Base-by-base conservation (phyloP, 2,888 invertebrate species). In the Apoda limacodes region DNA sequence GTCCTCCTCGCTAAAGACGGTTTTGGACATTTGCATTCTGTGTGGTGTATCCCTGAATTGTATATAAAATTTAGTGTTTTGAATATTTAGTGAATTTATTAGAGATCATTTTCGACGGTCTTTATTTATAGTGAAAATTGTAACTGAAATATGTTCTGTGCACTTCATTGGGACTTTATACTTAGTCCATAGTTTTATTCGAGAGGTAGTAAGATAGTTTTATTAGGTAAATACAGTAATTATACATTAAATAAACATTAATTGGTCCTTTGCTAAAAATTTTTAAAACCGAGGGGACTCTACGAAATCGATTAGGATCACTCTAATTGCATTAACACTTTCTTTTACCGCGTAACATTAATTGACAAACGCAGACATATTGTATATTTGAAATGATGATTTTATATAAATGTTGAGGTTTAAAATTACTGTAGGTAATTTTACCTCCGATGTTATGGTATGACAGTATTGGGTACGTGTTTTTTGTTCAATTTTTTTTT, bases 401-500 rank as follows among this genome's bases (percentile, higher is more conserved):
- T n/a, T n/a, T n/a, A n/a, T n/a, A n/a, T n/a, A n/a, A n/a, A n/a
- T 75, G 71, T 71, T 71, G 62, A 61, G 57, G 63, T 66, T 71
- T 61, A 36, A 34, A 52, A 50, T 55, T 60, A 57, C 56, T 57
- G 58, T 63, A 57, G 58, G 55, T 52, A 45, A 34, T 42, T 40
- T 45, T 50, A 55, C 58, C 58, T 56, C 30, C 55, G 55, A 63
- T 64, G 60, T 60, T 61, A 60, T 42, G 52, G 42, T 54, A 52
- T 48, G 38, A 60, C 64, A 69, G 61, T 69, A 69, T 71, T 65
- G 52, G 52, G 42, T 43, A 52, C 49, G 51, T 48, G 59, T 59
- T 64, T 61, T n/a, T 61, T 66, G 65, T 66, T 68, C 60, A 55
- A 55, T 58, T 66, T 69, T 68, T 66, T 42, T 22, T 60, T 61